Evolutionary conservation across 2,797 vertebrate genomes (phyloP).

Genomic region (Mormyrops attenuatus): DNA sequence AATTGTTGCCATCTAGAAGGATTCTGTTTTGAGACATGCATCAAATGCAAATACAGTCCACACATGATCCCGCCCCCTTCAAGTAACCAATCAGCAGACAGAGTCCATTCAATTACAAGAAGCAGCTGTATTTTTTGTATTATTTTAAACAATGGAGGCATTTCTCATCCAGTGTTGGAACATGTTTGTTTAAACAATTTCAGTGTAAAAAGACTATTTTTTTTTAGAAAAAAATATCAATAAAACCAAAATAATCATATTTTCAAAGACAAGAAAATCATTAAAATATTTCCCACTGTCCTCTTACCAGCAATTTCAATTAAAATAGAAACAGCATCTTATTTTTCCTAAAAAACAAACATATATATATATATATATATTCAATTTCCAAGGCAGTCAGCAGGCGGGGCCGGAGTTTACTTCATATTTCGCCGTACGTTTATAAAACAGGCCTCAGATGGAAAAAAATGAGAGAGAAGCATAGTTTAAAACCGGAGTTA

Average conservation of each 20-base stretch:
- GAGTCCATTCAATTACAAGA: constrained; percentile 19
- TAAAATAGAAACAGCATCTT: constrained; percentile 30
- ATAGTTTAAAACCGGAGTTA: constrained; percentile 1
- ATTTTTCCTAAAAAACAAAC: constrained; percentile 23
- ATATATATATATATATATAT: neutral
- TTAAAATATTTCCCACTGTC: constrained; percentile 24
- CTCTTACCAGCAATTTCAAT: constrained; percentile 21
- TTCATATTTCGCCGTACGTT: neutral
- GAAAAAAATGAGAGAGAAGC: constrained; percentile 9
- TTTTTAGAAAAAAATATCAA: constrained; percentile 20
- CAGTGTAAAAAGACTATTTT: constrained; percentile 25
- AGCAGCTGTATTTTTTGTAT: constrained; percentile 23
- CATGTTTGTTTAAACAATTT: constrained; percentile 22
- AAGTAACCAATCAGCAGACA: neutral
- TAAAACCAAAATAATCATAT: constrained; percentile 25
- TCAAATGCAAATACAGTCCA: neutral
- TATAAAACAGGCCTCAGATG: constrained; percentile 20
- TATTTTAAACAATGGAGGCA: constrained; percentile 19
- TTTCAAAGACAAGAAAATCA: constrained; percentile 24
- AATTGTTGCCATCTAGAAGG: neutral
- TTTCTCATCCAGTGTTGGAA: constrained; percentile 16
- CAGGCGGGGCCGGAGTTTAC: neutral
- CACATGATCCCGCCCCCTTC: neutral
- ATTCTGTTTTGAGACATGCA: neutral
- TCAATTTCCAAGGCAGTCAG: constrained; percentile 17